These are phyloP conservation scores for Heliocidaris tuberculata DNA, from an alignment of 35 echinoderm and acorn worm genomes.

Conservation along the genomic window DNA sequence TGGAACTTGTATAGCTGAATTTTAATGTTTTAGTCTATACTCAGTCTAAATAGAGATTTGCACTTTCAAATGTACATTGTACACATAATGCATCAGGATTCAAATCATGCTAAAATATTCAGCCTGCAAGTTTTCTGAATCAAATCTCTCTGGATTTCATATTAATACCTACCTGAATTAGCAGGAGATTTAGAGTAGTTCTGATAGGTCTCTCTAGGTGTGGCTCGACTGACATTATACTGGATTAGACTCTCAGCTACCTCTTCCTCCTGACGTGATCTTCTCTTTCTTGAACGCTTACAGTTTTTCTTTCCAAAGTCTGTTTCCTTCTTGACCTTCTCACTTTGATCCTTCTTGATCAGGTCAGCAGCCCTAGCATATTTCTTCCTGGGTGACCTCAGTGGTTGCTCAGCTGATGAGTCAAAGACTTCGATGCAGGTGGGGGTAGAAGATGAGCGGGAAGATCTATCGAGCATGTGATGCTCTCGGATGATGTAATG, in stretches of 20 bases:
- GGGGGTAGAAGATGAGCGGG: not conserved
- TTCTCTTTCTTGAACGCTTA: slow-evolving; percentile 28
- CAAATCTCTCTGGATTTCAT: not conserved
- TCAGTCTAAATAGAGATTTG: too few relatives aligned
- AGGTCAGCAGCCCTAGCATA: slow-evolving; percentile 30
- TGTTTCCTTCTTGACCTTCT: not conserved
- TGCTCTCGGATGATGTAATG: slow-evolving; percentile 39
- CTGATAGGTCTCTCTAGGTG: slow-evolving; percentile 19
- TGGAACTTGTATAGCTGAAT: too few relatives aligned
- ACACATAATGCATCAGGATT: too few relatives aligned
- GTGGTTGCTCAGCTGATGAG: not conserved
- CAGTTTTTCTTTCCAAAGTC: slow-evolving; percentile 39
- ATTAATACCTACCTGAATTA: not conserved
- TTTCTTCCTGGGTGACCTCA: slow-evolving; percentile 10
- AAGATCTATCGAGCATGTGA: not conserved
- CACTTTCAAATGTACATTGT: too few relatives aligned
- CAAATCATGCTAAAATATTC: too few relatives aligned
- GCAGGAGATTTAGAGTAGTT: not conserved
- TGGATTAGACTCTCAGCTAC: not conserved
- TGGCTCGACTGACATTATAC: not conserved
- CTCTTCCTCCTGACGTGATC: not conserved
- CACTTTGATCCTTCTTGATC: not conserved
- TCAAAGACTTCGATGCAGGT: slow-evolving; percentile 17
- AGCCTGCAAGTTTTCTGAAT: not conserved
- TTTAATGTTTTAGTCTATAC: too few relatives aligned